Evolutionary conservation across 1,140 invertebrate genomes (phyloP).

Genomic region (Cardiocondyla obscurior): DNA sequence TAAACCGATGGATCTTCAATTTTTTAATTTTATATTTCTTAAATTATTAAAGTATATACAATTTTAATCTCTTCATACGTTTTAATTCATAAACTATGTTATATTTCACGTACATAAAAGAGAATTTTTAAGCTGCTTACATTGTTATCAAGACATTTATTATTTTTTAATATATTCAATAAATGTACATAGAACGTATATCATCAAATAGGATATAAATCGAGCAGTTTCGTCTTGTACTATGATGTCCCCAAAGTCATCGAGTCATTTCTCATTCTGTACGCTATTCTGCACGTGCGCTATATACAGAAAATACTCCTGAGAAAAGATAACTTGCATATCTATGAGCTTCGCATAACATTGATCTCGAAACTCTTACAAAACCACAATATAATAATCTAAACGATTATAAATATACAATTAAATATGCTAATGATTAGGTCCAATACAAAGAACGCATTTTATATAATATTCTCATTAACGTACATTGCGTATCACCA

Average conservation of each 20-base stretch:
- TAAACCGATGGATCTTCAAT: neutral
- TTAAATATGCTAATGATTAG: constrained; percentile 37
- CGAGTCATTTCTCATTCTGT: constrained; percentile 40
- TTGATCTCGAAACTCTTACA: constrained; percentile 40
- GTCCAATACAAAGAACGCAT: neutral
- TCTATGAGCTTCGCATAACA: constrained; percentile 56
- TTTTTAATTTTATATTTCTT: no score
- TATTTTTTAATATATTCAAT: constrained; percentile 66
- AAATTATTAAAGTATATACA: no score
- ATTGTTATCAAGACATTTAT: constrained; percentile 63
- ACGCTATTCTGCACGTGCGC: constrained; percentile 41
- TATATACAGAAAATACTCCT: constrained; percentile 61
- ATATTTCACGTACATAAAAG: no score
- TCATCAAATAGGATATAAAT: constrained; percentile 69
- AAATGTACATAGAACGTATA: constrained; percentile 67
- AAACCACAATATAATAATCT: constrained; percentile 9
- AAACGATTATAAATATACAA: constrained; percentile 14
- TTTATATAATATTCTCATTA: constrained; percentile 12
- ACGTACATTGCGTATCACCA: constrained; percentile 21
- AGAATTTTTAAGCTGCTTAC: constrained; percentile 13
- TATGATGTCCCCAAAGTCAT: constrained; percentile 58
- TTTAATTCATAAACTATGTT: no score
- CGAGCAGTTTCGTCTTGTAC: constrained; percentile 66
- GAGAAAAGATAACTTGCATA: constrained; percentile 49
- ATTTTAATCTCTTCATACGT: no score